Percentiles rank a stretch among this genome's conserved stretches.
phyloP scores from a whole-genome alignment of 2,888 invertebrate species.

The Acrocyrtus sp. region DNA sequence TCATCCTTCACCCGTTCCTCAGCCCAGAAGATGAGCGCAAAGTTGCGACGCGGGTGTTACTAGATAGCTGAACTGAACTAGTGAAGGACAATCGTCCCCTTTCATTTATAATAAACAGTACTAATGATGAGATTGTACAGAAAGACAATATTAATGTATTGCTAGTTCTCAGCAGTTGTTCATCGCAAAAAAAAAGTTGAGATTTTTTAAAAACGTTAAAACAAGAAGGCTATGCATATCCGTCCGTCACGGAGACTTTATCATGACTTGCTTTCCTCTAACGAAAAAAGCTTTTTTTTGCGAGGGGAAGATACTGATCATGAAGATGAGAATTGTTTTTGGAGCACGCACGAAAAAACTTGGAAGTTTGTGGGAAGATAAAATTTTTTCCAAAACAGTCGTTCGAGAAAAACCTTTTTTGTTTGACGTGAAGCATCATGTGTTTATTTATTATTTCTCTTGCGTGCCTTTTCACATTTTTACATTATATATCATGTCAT shows the following conservation, averaged over 20 bases:
- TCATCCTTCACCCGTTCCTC: constrained; percentile 58
- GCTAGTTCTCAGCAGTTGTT: neutral
- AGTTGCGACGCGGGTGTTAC: constrained; percentile 53
- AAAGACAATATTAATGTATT: neutral
- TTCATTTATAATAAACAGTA: too few species aligned
- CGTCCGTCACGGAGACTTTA: neutral
- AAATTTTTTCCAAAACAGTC: too few species aligned
- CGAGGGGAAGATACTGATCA: too few species aligned
- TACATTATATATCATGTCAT: constrained; percentile 18
- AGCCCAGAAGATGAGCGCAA: constrained; percentile 60
- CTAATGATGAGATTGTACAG: too few species aligned
- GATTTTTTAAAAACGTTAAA: neutral
- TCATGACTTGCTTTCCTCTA: too few species aligned
- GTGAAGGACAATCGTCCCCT: neutral
- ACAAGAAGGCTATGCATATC: neutral
- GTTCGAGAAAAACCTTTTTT: too few species aligned
- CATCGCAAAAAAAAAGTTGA: neutral
- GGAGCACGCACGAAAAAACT: too few species aligned
- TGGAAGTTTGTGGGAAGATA: too few species aligned
- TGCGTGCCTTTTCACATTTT: constrained; percentile 20
- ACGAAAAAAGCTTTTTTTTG: too few species aligned
- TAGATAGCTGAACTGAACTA: constrained; percentile 1
- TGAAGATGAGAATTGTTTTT: too few species aligned
- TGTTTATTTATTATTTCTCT: constrained; percentile 41
- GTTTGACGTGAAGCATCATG: constrained; percentile 31